Base-by-base conservation (phyloP, 2,113 vertebrate genomes). In the Erythrocebus patas region DNA sequence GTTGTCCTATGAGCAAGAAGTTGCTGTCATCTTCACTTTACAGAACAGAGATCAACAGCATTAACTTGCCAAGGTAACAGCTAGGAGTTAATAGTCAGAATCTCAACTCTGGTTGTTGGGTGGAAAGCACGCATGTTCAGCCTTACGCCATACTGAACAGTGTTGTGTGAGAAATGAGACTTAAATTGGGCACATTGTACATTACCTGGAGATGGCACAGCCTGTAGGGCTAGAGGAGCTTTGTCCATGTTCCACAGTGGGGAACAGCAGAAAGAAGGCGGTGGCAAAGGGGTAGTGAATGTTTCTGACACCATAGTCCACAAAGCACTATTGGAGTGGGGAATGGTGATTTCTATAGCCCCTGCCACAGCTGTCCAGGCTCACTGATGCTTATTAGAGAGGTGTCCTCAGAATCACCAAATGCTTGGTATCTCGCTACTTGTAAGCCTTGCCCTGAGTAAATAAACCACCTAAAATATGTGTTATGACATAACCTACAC, bases 251-350 rank as follows among this genome's bases (percentile, higher is more conserved):
- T 85, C 8, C 7, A 43, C 23, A 50, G 13, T 0, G 6, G 23
- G 8, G 1, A 16, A 16, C 2, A 1, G 3, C 4, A 23, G 16
- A 4, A 35, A 7, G 25, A 17, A 57, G n/a, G 55, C 3, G 4
- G 5, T 1, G 16, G 48, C 16, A 84, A 76, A 43, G 61, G 2
- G 27, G 23, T 12, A 2, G 0, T 2, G 22, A 8, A 40, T 10
- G 22, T 27, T 66, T 27, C 17, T 11, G n/a, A 66, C 1, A 30
- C 25, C 13, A 5, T 0, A 30, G 16, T 43, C 22, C n/a, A 32
- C 48, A 57, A 27, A 0, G 5, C 8, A 13, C n/a, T 14, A 40
- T 3, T 8, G 16, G n/a, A 38, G 5, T 8, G 12, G 20, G 38
- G 50, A 27, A 13, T 3, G 18, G 10, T 18, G 35, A 40, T 43